phyloP scores from a whole-genome alignment of 2,888 invertebrate genomes.

The Muschampia staudingeri region DNA sequence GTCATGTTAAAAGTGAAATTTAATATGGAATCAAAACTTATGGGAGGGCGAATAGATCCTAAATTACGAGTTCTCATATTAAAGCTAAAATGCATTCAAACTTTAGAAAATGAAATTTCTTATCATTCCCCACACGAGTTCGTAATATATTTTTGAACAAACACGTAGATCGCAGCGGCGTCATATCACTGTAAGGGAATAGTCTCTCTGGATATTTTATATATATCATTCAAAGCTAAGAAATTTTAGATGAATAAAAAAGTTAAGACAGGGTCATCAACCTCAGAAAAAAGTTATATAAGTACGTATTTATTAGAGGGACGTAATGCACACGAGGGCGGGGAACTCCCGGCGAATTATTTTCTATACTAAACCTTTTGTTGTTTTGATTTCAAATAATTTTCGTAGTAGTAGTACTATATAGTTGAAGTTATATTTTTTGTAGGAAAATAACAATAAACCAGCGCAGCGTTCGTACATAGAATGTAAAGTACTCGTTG shows the following conservation, averaged over 20 bases:
- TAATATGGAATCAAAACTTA: not conserved
- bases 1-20: not conserved
- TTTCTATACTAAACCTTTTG: too few relatives aligned
- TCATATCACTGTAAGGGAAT: constrained; percentile 24
- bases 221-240: not conserved
- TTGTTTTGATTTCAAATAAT: too few relatives aligned
- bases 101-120: constrained; percentile 37
- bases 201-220: not conserved
- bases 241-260: not conserved
- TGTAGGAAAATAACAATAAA: too few relatives aligned
- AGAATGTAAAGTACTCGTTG: too few relatives aligned
- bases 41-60: not conserved
- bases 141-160: constrained; percentile 34
- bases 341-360: too few relatives aligned
- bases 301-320: too few relatives aligned
- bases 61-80: constrained; percentile 22
- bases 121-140: constrained; percentile 25
- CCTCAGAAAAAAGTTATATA: not conserved
- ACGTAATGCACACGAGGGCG: too few relatives aligned
- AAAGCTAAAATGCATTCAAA: constrained; percentile 21
- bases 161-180: constrained; percentile 27
- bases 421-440: too few relatives aligned
- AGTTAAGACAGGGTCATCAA: not conserved
- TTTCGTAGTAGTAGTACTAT: too few relatives aligned
- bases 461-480: too few relatives aligned